Conservation (phyloP, 2,797 vertebrate genomes). For the Falco peregrinus region DNA sequence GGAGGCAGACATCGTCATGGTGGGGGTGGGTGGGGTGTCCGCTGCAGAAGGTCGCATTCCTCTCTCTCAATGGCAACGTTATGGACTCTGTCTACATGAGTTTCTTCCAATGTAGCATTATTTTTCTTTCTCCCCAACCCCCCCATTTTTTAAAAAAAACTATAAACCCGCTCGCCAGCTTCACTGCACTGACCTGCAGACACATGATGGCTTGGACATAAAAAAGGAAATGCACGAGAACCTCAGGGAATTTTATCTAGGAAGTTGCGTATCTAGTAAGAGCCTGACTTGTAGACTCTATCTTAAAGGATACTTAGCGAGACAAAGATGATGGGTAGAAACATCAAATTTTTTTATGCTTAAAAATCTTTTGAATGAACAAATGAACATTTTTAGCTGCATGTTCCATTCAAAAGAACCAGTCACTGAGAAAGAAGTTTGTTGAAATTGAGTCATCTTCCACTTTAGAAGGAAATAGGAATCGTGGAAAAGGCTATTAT, state of each 20-base stretch:
- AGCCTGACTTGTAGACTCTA: not conserved
- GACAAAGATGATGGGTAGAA: not conserved
- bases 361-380: not conserved
- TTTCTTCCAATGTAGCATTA: not conserved
- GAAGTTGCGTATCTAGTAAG: accelerated
- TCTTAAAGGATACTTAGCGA: not conserved
- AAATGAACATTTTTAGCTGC: not conserved
- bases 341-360: not conserved
- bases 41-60: not conserved
- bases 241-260: not conserved
- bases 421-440: not conserved
- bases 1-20: accelerated
- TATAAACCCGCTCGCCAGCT: not conserved
- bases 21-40: too few species aligned
- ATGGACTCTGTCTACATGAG: too few species aligned
- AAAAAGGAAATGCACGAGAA: not conserved
- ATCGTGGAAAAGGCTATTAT: not conserved
- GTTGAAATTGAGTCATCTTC: not conserved
- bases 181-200: not conserved
- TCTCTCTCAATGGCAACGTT: not conserved
- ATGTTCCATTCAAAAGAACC: not conserved
- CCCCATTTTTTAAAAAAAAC: not conserved
- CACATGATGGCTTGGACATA: not conserved
- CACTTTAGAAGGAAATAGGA: not conserved
- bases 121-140: not conserved